Conservation (phyloP, 2,113 vertebrate genomes). For the Hipposideros armiger region DNA sequence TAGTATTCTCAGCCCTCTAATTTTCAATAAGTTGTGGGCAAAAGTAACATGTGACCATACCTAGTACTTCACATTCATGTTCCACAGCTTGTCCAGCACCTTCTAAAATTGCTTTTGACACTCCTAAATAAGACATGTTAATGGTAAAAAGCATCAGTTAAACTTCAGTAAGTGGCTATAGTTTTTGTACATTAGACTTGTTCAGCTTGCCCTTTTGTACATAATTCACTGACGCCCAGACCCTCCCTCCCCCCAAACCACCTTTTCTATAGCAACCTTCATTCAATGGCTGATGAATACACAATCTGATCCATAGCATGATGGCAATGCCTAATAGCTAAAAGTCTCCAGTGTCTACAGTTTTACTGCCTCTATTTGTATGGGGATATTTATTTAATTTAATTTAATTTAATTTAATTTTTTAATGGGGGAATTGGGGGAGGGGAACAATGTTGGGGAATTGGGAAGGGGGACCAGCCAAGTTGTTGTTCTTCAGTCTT, state of each 20-base stretch:
- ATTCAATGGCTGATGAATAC: background rate
- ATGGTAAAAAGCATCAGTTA: background rate
- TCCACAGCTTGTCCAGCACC: conserved; percentile 21
- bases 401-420: too few species aligned
- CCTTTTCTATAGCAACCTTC: background rate
- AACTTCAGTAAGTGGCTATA: background rate
- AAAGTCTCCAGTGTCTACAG: background rate
- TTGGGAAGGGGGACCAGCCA: too few species aligned
- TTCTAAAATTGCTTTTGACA: conserved; percentile 59
- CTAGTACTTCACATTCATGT: conserved; percentile 14
- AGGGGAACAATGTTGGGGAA: too few species aligned
- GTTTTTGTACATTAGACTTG: background rate
- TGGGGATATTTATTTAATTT: too few species aligned
- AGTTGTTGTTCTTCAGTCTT: too few species aligned
- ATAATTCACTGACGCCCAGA: background rate
- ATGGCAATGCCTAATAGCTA: too few species aligned
- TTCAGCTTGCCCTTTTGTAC: background rate
- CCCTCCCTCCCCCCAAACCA: background rate
- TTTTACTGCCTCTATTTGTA: background rate
- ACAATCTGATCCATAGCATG: background rate
- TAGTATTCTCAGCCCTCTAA: background rate
- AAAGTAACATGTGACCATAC: background rate
- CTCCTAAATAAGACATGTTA: background rate
- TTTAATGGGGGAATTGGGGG: too few species aligned
- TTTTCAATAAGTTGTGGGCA: background rate